phyloP scores from a whole-genome alignment of 2,797 vertebrate species.

The Eremophila alpestris region DNA sequence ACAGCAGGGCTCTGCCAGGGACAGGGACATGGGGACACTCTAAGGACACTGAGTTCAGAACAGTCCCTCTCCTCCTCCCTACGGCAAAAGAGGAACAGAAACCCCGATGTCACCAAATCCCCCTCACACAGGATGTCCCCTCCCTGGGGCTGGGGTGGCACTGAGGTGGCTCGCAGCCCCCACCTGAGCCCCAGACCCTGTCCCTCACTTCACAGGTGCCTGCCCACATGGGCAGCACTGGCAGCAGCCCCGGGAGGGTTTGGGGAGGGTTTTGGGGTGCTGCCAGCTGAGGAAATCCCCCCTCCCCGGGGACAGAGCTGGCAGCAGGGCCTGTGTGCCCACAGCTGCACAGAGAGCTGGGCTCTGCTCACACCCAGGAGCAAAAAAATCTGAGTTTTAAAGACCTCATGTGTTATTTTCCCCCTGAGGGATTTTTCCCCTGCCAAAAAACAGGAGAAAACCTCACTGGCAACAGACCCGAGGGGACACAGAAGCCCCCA shows the following conservation, averaged over 20 bases:
- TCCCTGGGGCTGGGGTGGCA: not conserved
- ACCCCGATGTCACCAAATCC: not conserved
- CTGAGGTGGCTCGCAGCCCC: not conserved
- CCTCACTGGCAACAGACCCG: accelerated
- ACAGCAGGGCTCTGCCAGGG: not conserved
- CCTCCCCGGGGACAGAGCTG: accelerated
- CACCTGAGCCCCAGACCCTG: not conserved
- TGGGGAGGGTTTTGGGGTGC: accelerated
- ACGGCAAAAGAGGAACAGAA: conserved; percentile 3
- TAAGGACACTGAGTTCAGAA: accelerated
- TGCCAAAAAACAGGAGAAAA: not conserved
- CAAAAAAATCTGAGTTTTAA: not conserved
- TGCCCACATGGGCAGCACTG: not conserved
- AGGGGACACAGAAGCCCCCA: not conserved
- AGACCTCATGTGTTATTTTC: not conserved
- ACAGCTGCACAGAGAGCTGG: not conserved
- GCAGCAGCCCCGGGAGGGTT: not conserved
- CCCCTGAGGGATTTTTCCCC: too few species aligned
- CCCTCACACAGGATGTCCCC: not conserved
- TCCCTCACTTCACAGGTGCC: not conserved
- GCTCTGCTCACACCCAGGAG: not conserved
- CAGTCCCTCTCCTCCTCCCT: not conserved
- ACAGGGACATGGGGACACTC: not conserved
- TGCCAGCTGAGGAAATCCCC: not conserved
- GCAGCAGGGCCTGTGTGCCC: not conserved